These are phyloP conservation scores for Chelon auratus DNA, from an alignment of 2,797 vertebrate genomes.

Conservation along the genomic window DNA sequence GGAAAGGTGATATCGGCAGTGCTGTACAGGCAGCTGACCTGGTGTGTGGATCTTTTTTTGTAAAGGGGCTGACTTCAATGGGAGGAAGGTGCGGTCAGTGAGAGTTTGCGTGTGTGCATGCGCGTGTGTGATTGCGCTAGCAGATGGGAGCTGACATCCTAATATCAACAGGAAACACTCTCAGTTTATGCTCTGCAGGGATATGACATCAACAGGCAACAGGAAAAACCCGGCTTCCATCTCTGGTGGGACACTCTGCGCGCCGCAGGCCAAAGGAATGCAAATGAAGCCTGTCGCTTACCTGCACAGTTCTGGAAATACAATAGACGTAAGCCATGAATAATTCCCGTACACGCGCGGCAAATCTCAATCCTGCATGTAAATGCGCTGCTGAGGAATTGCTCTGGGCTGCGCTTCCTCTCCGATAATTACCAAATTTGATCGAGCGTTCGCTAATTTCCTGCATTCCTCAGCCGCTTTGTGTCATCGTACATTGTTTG, in stretches of 20 bases:
- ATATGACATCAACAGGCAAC: conserved; percentile 72
- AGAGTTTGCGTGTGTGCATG: conserved; percentile 32
- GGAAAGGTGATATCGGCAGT: conserved; percentile 45
- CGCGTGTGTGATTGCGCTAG: conserved; percentile 49
- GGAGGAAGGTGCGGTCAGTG: conserved; percentile 64
- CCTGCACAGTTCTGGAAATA: conserved; percentile 59
- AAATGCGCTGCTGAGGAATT: not conserved
- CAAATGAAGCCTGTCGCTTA: conserved; percentile 46
- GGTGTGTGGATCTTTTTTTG: conserved; percentile 22
- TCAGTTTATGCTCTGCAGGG: conserved; percentile 61
- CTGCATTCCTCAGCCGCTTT: conserved; percentile 41
- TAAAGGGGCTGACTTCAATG: conserved; percentile 36
- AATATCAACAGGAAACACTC: conserved; percentile 77
- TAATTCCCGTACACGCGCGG: conserved; percentile 29
- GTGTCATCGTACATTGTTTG: conserved; percentile 28
- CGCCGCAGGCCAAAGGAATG: conserved; percentile 46
- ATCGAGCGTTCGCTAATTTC: conserved; percentile 23
- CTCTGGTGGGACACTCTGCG: conserved; percentile 32
- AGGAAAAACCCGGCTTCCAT: conserved; percentile 54
- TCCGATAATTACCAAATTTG: conserved; percentile 1
- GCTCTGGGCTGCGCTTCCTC: not conserved
- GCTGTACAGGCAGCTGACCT: conserved; percentile 39
- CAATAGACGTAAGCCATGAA: conserved; percentile 34
- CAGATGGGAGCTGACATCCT: conserved; percentile 72
- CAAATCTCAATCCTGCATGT: conserved; percentile 22